Conservation (phyloP, 2,797 vertebrate species). For the Pampus argenteus region DNA sequence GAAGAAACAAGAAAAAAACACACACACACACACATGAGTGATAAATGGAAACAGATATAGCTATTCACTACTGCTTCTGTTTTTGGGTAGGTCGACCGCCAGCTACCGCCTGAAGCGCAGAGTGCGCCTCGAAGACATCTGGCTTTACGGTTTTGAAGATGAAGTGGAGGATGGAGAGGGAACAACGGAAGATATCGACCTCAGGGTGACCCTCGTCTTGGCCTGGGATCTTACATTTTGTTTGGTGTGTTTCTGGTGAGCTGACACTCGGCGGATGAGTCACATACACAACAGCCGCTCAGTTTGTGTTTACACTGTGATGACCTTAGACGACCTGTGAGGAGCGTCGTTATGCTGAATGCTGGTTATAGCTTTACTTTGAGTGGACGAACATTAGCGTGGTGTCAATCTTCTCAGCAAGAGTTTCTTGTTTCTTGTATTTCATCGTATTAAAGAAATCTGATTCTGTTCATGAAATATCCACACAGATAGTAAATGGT, state of each 20-base stretch:
- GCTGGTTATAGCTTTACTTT: no score
- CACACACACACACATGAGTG: no score
- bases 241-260: conserved; percentile 80
- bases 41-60: conserved; percentile 1
- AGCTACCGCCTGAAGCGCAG: conserved; percentile 81
- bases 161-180: conserved; percentile 59
- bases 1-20: conserved; percentile 12
- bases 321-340: no score
- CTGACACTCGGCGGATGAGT: background rate
- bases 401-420: no score
- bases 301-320: background rate
- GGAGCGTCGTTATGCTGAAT: background rate
- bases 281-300: background rate
- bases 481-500: conserved; percentile 31
- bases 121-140: conserved; percentile 74
- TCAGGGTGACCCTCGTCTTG: conserved; percentile 71
- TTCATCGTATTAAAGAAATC: background rate
- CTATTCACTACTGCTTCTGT: conserved; percentile 13
- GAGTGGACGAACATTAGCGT: no score
- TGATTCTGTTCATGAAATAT: conserved; percentile 6
- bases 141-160: conserved; percentile 69
- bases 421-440: background rate
- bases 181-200: conserved; percentile 35
- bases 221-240: conserved; percentile 72
- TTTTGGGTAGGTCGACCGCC: conserved; percentile 67